Evolutionary conservation across 2,113 vertebrate species (phyloP), one percentile per base, ranked within the genome.

Genomic region (Myotis yumanensis): DNA sequence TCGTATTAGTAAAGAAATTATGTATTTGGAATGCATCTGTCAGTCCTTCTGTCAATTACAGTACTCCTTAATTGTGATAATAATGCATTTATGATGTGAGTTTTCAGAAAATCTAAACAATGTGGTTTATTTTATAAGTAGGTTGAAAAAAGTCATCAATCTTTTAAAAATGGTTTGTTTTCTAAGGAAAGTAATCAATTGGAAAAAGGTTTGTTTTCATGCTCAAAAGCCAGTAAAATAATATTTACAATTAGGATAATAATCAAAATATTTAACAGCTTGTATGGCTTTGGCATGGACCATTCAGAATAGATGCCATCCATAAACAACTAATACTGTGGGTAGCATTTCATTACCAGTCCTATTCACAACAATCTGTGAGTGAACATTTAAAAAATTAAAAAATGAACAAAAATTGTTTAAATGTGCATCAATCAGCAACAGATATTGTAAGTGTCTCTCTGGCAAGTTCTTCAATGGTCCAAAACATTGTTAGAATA

Each of bases 261-360:
- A 94, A 54, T 87, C 76, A 94, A 73, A 94, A 86, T 80, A 80
- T 73, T 73, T 79, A 94, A 83, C 54, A 92, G 37, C 35, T 48
- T 62, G 25, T 62, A n/a, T 86, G 81, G 37, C 37, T 72, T 95
- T 95, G 62, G 81, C 62, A 73, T 30, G 17, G 37, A 48, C 62
- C 46, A 7, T n/a, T 46, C 9, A 62, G 62, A 93, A 90, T 46
- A 89, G 85, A 86, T 62, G 46, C 25, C 35, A 92, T 25, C 18
- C 54, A 12, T 62, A 73, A 95, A 69, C 64, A 83, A 75, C 54
- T 16, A 71, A 37, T 81, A 7, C 1, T 51, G 11, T 40, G 30
- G 11, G 25, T 25, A 62, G 48, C 30, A 66, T 46, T 43, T 30
- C 30, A 91, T 37, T n/a, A 25, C 6, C 46, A 77, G 46, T 62